Conservation (phyloP, 1,140 invertebrate species). For the Neelides sp. region DNA sequence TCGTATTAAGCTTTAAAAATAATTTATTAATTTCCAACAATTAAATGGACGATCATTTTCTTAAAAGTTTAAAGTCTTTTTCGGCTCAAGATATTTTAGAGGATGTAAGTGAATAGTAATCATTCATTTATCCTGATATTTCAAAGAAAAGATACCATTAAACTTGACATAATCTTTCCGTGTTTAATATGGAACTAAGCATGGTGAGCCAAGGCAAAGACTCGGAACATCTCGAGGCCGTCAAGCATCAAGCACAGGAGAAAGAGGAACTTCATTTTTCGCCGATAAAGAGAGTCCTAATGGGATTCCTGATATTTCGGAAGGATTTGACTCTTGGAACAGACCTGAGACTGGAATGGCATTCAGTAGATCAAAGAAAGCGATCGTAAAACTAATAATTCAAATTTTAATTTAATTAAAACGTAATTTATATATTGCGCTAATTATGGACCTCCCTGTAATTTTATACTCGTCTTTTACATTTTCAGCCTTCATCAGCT, state of each 20-base stretch:
- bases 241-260: neutral
- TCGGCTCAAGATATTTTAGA: conserved; percentile 19
- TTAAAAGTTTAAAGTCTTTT: conserved; percentile 18
- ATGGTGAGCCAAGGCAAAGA: neutral
- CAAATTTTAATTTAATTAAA: too few species aligned
- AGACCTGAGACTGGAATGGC: too few species aligned
- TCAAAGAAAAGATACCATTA: neutral
- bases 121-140: neutral
- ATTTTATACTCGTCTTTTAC: neutral
- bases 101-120: neutral
- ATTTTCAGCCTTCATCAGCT: neutral
- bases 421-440: too few species aligned
- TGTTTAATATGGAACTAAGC: neutral
- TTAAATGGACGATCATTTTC: conserved; percentile 26
- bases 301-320: too few species aligned
- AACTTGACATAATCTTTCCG: neutral
- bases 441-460: neutral
- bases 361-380: too few species aligned
- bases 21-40: neutral
- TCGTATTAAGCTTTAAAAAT: too few species aligned
- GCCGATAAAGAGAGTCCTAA: too few species aligned
- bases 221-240: neutral
- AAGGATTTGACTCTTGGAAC: too few species aligned
- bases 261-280: too few species aligned
- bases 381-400: too few species aligned